Evolutionary conservation across 92 coral and sea anemone genomes (phyloP).

Genomic region (Montipora capitata): DNA sequence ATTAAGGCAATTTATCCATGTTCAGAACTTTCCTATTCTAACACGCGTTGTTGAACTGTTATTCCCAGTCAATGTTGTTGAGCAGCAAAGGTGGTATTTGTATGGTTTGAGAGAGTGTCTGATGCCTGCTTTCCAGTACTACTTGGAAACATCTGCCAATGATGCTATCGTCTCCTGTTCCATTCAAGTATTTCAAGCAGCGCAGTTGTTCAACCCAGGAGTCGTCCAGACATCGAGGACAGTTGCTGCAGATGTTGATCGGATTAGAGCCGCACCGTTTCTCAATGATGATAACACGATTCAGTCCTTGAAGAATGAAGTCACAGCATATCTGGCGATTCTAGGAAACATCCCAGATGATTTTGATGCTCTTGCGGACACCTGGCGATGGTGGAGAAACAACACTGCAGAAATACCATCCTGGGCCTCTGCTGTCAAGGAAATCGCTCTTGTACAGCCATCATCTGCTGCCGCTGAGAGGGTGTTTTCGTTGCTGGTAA

Average conservation of each 20-base stretch:
- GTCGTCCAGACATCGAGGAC: constrained; percentile 44
- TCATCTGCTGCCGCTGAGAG: constrained; percentile 40
- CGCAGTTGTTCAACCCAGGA: constrained; percentile 46
- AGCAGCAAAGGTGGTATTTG: constrained; percentile 36
- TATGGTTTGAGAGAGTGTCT: constrained; percentile 41
- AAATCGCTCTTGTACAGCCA: constrained; percentile 34
- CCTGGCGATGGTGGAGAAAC: constrained; percentile 48
- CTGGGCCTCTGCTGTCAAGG: constrained; percentile 48
- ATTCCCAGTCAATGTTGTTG: constrained; percentile 23
- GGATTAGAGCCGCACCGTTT: constrained; percentile 45
- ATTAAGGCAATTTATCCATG: not conserved
- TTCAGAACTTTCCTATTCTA: not conserved
- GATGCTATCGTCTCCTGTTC: constrained; percentile 26
- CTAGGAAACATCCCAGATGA: constrained; percentile 43
- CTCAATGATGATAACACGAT: constrained; percentile 23
- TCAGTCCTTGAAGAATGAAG: constrained; percentile 32
- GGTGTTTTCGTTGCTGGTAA: constrained; percentile 51
- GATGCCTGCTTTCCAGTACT: constrained; percentile 45
- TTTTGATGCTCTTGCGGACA: constrained; percentile 32
- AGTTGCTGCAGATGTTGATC: constrained; percentile 37
- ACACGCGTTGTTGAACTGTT: not conserved
- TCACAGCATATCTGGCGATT: not conserved
- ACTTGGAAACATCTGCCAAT: constrained; percentile 32
- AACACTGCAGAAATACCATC: constrained; percentile 31
- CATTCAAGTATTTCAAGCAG: constrained; percentile 43